Evolutionary conservation across 2,888 invertebrate genomes (phyloP).

Genomic region (Cynaeus angustus): DNA sequence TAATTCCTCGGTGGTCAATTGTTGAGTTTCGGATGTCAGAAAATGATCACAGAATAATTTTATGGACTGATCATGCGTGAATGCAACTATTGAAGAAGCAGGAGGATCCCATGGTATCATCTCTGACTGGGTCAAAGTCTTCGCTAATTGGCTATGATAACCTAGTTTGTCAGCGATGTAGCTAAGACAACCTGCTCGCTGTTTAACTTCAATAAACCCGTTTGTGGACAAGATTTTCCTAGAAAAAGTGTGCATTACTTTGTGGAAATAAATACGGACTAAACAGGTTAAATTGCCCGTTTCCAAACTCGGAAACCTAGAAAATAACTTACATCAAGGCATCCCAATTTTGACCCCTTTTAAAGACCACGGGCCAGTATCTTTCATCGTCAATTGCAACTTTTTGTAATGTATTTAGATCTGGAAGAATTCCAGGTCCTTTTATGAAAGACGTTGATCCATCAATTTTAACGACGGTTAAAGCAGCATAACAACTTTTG

Average conservation of each 20-base stretch:
- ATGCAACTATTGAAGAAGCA: conserved; percentile 81
- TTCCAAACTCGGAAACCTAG: not conserved
- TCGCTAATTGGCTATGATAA: conserved; percentile 84
- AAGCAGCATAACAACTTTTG: conserved; percentile 86
- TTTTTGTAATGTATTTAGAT: conserved; percentile 82
- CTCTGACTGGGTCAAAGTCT: conserved; percentile 84
- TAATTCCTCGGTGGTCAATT: conserved; percentile 67
- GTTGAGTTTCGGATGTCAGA: conserved; percentile 65
- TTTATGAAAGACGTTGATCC: conserved; percentile 71
- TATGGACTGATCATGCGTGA: conserved; percentile 83
- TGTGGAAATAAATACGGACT: not conserved
- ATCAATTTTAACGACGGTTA: conserved; percentile 76
- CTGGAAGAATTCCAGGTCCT: conserved; percentile 92
- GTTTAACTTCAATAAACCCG: conserved; percentile 88
- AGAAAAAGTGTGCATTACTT: conserved; percentile 55
- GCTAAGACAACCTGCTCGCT: conserved; percentile 90
- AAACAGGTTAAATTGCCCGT: too few relatives aligned
- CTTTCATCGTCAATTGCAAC: conserved; percentile 87
- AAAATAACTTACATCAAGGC: conserved; percentile 78
- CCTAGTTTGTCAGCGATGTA: conserved; percentile 90
- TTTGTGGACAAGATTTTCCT: conserved; percentile 80
- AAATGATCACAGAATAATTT: conserved; percentile 82
- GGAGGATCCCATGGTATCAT: conserved; percentile 80
- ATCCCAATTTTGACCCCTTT: conserved; percentile 88
- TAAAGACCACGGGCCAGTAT: conserved; percentile 93